A percentile compares a stretch with the other conserved stretches of the same genome.
phyloP scores from a whole-genome alignment of 2,113 vertebrate species.

The Pygoscelis antarcticus region DNA sequence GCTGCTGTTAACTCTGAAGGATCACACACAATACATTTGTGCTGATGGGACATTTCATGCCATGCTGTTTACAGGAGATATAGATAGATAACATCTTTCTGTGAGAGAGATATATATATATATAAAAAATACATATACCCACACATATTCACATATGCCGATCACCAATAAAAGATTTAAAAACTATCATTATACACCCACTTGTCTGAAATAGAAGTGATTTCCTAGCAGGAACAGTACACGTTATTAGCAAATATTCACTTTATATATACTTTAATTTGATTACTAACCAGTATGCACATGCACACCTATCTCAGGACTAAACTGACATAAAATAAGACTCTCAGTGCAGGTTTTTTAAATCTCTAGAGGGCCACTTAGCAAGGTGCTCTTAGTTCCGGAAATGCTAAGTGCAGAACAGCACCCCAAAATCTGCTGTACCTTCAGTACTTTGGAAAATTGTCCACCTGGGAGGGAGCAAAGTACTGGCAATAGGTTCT shows the following conservation, averaged over 20 bases:
- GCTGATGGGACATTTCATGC: background rate
- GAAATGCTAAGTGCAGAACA: background rate
- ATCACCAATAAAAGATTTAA: background rate
- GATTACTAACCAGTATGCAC: background rate
- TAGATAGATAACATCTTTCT: background rate
- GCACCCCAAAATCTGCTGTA: background rate
- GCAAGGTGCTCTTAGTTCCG: background rate
- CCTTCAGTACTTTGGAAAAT: background rate
- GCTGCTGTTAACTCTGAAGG: background rate
- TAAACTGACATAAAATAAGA: background rate
- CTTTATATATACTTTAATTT: background rate
- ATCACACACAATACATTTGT: background rate
- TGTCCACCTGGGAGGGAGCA: background rate
- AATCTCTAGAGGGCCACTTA: background rate
- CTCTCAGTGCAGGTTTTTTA: background rate
- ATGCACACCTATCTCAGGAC: background rate
- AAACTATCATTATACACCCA: background rate
- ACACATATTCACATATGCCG: background rate
- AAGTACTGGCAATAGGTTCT: background rate
- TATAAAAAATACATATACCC: background rate
- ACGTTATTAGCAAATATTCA: background rate
- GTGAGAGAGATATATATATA: background rate
- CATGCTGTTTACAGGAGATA: background rate
- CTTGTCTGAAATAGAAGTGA: background rate
- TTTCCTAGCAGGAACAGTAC: background rate